Base-by-base conservation (phyloP, 2,113 vertebrate species). In the Scopus umbretta region DNA sequence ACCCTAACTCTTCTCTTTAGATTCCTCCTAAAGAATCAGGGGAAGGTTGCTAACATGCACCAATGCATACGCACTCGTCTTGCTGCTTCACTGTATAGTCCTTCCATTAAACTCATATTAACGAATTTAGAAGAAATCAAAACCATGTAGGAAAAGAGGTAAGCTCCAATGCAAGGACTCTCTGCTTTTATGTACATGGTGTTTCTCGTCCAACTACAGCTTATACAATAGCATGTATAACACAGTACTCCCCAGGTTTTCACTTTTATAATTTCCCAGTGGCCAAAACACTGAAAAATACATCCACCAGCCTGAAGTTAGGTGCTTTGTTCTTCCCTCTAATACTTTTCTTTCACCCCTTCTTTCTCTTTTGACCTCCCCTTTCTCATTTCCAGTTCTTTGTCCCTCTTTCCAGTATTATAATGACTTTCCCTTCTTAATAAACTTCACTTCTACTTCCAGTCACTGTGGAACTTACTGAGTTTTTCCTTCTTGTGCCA, bases 311-410 rank as follows among this genome's bases (percentile, higher is more conserved):
- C 86, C 80, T 81, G 91, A 88, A 0, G 17, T 74, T 55, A 52
- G 27, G 14, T 74, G 26, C 53, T 93, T 89, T 92, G 56, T 92
- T 93, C 75, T 84, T 74, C 40, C 38, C 14, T 49, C 50, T 86
- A 47, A 47, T 53, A 34, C 73, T 93, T 90, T 88, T 49, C 63
- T 86, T 94, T 95, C 59, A 86, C 86, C 26, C 84, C 7, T 66
- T 73, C 50, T 88, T 95, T 94, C 26, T 70, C 29, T 80, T 88
- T 68, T 75, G 83, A 93, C 61, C 52, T 95, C 73, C 34, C 14
- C 38, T 92, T 91, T 74, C 61, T 71, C 23, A 53, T 68, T 95
- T 96, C 83, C 80, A 87, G 43, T 42, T 83, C 65, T 95, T 93
- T 94, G 83, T 94, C 76, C 20, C 27, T 56, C 34, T 89, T 94